A percentile compares a stretch with the other conserved stretches of the same genome.
Evolutionary conservation across 2,888 invertebrate genomes (phyloP).

Genomic region (Pristionchus mayeri): DNA sequence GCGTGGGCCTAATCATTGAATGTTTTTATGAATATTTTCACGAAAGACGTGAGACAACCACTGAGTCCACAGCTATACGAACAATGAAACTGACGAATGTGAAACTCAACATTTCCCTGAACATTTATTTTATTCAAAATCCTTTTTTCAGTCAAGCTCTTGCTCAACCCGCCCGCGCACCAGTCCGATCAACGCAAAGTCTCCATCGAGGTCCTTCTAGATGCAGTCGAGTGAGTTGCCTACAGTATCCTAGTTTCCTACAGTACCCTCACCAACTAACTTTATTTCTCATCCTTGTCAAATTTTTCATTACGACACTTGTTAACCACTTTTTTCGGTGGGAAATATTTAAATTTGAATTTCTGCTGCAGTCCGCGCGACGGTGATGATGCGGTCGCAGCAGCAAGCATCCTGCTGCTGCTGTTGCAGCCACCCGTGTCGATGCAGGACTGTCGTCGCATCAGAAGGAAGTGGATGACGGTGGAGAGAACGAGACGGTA

Average conservation of each 20-base stretch:
- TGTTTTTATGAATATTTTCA: too few species aligned
- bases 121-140: too few species aligned
- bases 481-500: background rate
- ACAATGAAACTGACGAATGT: too few species aligned
- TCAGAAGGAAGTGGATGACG: background rate
- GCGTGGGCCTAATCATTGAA: too few species aligned
- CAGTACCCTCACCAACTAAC: background rate
- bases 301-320: background rate
- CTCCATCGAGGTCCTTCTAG: background rate
- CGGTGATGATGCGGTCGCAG: background rate
- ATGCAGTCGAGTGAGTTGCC: background rate
- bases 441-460: background rate
- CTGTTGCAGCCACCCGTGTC: background rate
- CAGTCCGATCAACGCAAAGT: background rate
- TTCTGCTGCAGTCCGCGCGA: background rate
- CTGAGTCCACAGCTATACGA: too few species aligned
- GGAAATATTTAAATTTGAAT: background rate
- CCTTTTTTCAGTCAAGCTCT: background rate
- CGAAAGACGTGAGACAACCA: too few species aligned
- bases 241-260: too few species aligned
- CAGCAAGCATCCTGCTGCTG: background rate
- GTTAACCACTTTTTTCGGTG: background rate
- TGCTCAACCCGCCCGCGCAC: background rate
- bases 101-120: too few species aligned
- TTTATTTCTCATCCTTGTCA: background rate